Percentiles rank a stretch among this genome's conserved stretches.
Conservation (phyloP, 2,888 invertebrate genomes). For the Schizotus pectinicornis region DNA sequence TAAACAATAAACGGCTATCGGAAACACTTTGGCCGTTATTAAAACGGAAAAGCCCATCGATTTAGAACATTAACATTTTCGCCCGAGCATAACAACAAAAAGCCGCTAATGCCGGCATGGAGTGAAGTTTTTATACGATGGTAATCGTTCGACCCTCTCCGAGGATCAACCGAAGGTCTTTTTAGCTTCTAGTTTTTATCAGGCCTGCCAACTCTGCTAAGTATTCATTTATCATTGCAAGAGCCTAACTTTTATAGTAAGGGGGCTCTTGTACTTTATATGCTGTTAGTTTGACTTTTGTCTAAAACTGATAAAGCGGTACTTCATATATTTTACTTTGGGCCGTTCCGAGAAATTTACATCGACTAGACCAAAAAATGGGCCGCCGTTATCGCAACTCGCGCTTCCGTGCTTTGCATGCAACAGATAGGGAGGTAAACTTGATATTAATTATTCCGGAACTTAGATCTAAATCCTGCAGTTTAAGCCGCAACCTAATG, state of each 20-base stretch:
- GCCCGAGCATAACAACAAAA: conserved; percentile 35
- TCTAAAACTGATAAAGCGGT: conserved; percentile 29
- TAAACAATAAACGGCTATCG: conserved; percentile 8
- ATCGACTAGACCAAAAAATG: not conserved
- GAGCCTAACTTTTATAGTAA: conserved; percentile 42
- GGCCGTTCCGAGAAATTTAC: conserved; percentile 8
- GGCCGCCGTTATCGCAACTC: too few species aligned
- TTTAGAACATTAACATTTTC: conserved; percentile 43
- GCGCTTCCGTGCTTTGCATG: too few species aligned
- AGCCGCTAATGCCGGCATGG: conserved; percentile 42
- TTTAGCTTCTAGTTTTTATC: conserved; percentile 49
- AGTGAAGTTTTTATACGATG: conserved; percentile 36
- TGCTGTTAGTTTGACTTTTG: conserved; percentile 33
- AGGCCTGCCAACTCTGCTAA: conserved; percentile 43
- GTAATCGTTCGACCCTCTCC: conserved; percentile 43
- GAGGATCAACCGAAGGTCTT: conserved; percentile 44
- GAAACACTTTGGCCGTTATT: not conserved
- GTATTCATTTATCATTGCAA: conserved; percentile 53
- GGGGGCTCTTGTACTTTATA: conserved; percentile 30
- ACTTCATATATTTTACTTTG: conserved; percentile 20
- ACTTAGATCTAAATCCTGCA: too few species aligned
- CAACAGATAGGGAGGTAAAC: too few species aligned
- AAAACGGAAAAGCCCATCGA: conserved; percentile 30
- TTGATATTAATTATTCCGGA: too few species aligned
- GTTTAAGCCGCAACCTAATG: too few species aligned